Conservation (phyloP, 1,140 invertebrate species). For the Kradibia gibbosae region DNA sequence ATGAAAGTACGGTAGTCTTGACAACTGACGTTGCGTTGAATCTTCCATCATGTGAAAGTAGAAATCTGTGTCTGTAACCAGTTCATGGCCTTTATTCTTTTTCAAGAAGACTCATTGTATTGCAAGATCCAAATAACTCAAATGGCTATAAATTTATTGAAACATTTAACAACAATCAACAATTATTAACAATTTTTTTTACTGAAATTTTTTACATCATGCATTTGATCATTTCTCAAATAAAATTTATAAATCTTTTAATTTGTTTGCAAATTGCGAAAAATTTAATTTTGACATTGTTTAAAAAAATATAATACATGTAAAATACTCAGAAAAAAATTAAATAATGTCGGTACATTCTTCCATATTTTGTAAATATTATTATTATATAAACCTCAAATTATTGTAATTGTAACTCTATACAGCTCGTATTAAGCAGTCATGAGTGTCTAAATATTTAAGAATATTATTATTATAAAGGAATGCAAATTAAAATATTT, state of each 20-base stretch:
- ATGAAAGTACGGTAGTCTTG: slow-evolving; percentile 45
- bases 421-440: too few species aligned
- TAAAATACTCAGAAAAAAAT: too few species aligned
- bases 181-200: neutral
- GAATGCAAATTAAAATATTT: too few species aligned
- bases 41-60: slow-evolving; percentile 53
- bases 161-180: neutral
- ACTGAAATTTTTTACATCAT: neutral
- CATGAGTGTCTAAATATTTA: too few species aligned
- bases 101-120: slow-evolving; percentile 5
- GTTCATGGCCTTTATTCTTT: slow-evolving; percentile 49
- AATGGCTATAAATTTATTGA: neutral
- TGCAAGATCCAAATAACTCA: slow-evolving; percentile 22
- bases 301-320: too few species aligned
- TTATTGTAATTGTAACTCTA: too few species aligned
- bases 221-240: neutral
- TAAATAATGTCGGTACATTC: too few species aligned
- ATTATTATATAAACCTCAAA: too few species aligned
- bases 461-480: too few species aligned
- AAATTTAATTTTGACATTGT: too few species aligned
- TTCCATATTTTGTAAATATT: too few species aligned
- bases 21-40: slow-evolving; percentile 47
- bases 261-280: too few species aligned
- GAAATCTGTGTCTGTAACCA: slow-evolving; percentile 53
- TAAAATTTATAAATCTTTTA: neutral